Evolutionary conservation across 2,888 invertebrate species (phyloP).

Genomic region (Agonopterix arenella): DNA sequence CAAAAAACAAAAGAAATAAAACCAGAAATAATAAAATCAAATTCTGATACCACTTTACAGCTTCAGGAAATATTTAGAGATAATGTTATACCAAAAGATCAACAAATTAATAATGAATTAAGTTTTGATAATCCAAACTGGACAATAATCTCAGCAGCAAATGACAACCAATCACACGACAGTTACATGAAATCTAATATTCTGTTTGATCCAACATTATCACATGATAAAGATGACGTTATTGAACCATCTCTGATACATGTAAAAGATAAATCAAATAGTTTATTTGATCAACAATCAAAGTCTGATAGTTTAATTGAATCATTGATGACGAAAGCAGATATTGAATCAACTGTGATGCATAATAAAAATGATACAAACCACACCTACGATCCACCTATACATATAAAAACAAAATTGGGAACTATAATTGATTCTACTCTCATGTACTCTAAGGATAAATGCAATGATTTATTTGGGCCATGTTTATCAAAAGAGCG

Average conservation of each 20-base stretch:
- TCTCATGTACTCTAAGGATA: background rate
- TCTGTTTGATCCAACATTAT: constrained; percentile 5
- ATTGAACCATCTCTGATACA: constrained; percentile 52
- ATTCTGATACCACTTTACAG: constrained; percentile 11
- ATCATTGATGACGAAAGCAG: background rate
- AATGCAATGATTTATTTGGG: background rate
- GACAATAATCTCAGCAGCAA: constrained; percentile 41
- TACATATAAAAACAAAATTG: background rate
- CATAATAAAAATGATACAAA: background rate
- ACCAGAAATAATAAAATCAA: constrained; percentile 10
- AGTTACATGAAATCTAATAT: constrained; percentile 43
- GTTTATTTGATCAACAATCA: constrained; percentile 4
- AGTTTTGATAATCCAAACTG: constrained; percentile 34
- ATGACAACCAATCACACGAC: constrained; percentile 40
- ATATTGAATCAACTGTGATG: background rate
- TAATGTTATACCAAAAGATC: constrained; percentile 37
- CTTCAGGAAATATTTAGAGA: constrained; percentile 43
- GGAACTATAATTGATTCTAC: background rate
- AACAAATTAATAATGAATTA: constrained; percentile 27
- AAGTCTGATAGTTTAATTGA: background rate
- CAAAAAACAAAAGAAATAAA: constrained; percentile 14
- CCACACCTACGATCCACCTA: background rate
- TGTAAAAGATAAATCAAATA: constrained; percentile 26
- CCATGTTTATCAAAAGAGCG: background rate
- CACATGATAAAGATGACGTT: constrained; percentile 15